Evolutionary conservation across 2,797 vertebrate genomes (phyloP), one percentile per base, ranked within the genome.

Genomic region (Scarus forsteni): DNA sequence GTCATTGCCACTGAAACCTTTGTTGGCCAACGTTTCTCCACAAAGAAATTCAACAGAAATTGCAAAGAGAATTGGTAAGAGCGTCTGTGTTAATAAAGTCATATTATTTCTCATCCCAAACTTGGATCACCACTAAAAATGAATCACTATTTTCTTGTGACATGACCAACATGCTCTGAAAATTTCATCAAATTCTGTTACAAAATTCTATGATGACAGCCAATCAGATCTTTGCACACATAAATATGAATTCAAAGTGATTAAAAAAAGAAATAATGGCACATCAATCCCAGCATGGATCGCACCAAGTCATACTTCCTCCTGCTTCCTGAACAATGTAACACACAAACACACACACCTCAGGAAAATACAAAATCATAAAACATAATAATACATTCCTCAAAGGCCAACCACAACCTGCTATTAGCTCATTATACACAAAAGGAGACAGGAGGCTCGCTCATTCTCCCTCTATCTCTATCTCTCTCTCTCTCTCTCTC

Each of bases 391-490:
- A 80, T 58, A 75, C 57, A 80, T 81, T 78, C 63, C 70, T 86
- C 68, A 83, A 80, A 85, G 69, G 55, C 49, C 65, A 83, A 78
- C 82, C 75, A 64, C 81, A 81, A 40, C n/a, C 71, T 61, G 74
- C 68, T 54, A 66, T 83, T 80, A 85, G 78, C 77, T 78, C 69
- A 83, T 86, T 85, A 76, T 53, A 73, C 71, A 64, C 67, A 75
- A 63, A 86, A 69, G 58, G 63, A 75, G 57, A 55, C 64, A 50
- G 54, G 60, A 48, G 54, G 62, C 73, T 61, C 62, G 5, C 69
- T 71, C 60, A 38, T 69, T 70, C 69, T 19, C 72, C 64, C 27
- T 27, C 27, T 27, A 2, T 4, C 27, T 27, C 72, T 66, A 60
- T 55, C 64, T 67, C 18, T n/a, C 64, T 27, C 27, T 27, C 27